phyloP scores from a whole-genome alignment of 1,140 invertebrate genomes.

The Bombus affinis region DNA sequence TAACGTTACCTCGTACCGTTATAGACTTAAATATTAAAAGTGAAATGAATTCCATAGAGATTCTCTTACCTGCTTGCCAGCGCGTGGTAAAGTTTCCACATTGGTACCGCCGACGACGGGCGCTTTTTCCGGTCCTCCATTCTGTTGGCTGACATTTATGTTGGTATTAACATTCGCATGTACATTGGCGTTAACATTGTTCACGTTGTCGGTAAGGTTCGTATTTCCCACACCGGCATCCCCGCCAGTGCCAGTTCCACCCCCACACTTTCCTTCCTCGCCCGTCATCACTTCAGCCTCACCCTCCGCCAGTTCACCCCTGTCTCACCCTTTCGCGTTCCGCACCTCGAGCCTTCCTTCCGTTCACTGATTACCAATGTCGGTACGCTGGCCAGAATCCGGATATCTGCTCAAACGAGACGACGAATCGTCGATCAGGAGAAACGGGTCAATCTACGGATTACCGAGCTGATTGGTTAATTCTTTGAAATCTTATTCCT shows the following conservation, averaged over 20 bases:
- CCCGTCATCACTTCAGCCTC: constrained; percentile 77
- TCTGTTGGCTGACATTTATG: constrained; percentile 80
- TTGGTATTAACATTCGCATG: constrained; percentile 80
- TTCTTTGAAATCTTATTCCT: not conserved
- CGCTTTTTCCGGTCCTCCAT: constrained; percentile 82
- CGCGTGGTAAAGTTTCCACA: constrained; percentile 84
- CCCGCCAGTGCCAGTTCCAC: constrained; percentile 66
- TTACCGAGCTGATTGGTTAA: constrained; percentile 1
- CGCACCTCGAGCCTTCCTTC: constrained; percentile 66
- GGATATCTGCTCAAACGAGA: constrained; percentile 61
- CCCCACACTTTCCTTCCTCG: constrained; percentile 77
- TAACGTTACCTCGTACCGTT: no score
- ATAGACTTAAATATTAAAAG: not conserved
- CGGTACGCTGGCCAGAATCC: constrained; percentile 60
- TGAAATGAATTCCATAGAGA: not conserved
- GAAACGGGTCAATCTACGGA: constrained; percentile 26
- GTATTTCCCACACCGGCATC: constrained; percentile 60
- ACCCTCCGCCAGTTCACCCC: constrained; percentile 65
- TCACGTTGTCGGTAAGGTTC: constrained; percentile 65
- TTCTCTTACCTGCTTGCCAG: constrained; percentile 83
- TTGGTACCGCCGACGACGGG: constrained; percentile 85
- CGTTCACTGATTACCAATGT: constrained; percentile 56
- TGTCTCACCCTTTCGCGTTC: constrained; percentile 68
- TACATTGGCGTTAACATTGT: constrained; percentile 64
- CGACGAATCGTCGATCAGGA: constrained; percentile 50